Evolutionary conservation across 2,888 invertebrate species (phyloP), one percentile per base, ranked within the genome.

Genomic region (Parelbella ahira): DNA sequence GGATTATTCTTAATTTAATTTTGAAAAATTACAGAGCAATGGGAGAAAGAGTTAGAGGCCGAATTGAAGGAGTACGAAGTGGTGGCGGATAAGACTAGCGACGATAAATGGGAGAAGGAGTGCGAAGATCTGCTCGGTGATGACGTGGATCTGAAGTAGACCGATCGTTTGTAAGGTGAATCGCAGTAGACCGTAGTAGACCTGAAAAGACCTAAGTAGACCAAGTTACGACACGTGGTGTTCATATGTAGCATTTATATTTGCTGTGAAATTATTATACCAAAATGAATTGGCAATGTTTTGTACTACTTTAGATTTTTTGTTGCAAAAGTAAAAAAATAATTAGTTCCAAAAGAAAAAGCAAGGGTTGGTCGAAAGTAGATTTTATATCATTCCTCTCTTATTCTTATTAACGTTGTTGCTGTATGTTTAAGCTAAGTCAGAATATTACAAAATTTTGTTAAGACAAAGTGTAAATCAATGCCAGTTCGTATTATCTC

Each of bases 31-130:
- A 88, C 93, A 92, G 95, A 96, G 82, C 96, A 97, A 89, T 97
- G 97, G 97, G 98, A 98, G 89, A 95, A 94, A 74, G 97, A 98
- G 83, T 88, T 98, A 68, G 97, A 97, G 73, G 96, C 96, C 33
- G 97, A 98, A 84, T 90, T 98, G 58, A 96, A 96, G 77, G 97
- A 97, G 74, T 98, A 95, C 80, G 97, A 98, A 83, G 94, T 97
- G 57, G 96, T 97, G 25, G 84, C 83, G 0, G 84, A 80, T 15
- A 83, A 82, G 56, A 64, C 70, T 1, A 67, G 56, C 1, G 82
- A 83, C 37, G 89, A 89, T 51, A 89, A 89, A 52, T 91, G 92
- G 90, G 93, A 93, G 71, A 90, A 91, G 49, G 93, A 93, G 61
- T 92, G 93, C 59, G 90, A 93, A 53, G 90, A 92, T 51, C 86